A percentile compares a stretch with the other conserved stretches of the same genome.
These are phyloP conservation scores for Varanus salvator DNA, from an alignment of 2,113 vertebrate species.

Conservation along the genomic window DNA sequence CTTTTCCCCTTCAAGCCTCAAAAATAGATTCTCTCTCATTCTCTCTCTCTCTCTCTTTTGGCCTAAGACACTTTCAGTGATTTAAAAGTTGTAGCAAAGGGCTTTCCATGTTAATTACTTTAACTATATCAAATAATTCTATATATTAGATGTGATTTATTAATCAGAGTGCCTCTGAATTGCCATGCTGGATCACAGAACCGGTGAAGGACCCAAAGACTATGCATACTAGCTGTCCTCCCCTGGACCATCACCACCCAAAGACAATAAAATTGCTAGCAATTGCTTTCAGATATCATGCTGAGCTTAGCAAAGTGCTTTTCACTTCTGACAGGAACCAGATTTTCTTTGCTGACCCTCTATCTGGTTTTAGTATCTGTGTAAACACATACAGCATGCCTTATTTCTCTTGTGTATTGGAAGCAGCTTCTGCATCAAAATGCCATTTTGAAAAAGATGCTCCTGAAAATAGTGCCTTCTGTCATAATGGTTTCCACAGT, in stretches of 20 bases:
- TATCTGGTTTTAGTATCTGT: neutral
- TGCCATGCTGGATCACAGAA: neutral
- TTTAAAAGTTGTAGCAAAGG: neutral
- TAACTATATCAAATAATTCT: neutral
- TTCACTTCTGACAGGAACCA: neutral
- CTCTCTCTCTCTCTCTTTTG: neutral
- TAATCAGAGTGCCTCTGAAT: neutral
- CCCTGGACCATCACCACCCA: neutral
- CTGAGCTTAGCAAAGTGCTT: neutral
- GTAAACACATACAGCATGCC: neutral
- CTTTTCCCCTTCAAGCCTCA: neutral
- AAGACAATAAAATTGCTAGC: neutral
- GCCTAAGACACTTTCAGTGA: neutral
- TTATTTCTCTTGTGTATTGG: neutral
- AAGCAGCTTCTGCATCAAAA: neutral
- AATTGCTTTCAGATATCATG: neutral
- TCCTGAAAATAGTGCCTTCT: neutral
- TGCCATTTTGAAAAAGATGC: neutral
- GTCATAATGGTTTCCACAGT: no score
- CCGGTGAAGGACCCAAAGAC: neutral
- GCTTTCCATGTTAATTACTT: neutral
- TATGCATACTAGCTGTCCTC: neutral
- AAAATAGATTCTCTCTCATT: neutral
- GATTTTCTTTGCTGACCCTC: neutral
- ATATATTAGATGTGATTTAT: neutral